Conservation (phyloP, 2,113 vertebrate species). For the Herpailurus yagouaroundi region DNA sequence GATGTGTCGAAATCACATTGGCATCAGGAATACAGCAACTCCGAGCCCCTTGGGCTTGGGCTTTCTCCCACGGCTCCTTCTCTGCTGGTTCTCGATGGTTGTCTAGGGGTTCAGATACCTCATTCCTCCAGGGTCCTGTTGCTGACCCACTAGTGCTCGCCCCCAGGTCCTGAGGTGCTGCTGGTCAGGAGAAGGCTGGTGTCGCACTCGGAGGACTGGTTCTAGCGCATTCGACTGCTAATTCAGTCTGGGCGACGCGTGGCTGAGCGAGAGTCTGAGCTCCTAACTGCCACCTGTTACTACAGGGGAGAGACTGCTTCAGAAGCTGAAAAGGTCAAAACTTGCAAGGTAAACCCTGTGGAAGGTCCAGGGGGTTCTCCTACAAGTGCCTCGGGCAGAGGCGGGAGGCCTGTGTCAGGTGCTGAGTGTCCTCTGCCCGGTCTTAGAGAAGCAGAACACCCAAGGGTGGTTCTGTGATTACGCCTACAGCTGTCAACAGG, state of each 20-base stretch:
- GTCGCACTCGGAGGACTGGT: background rate
- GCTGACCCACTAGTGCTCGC: background rate
- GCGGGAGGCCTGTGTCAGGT: no score
- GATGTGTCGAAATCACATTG: background rate
- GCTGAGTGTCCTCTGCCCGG: background rate
- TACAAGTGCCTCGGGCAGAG: accelerated
- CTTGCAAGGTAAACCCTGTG: accelerated
- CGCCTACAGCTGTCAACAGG: no score
- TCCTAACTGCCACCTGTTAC: no score
- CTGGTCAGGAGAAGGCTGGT: background rate
- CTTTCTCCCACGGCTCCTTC: no score
- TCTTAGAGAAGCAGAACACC: background rate
- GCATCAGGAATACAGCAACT: background rate
- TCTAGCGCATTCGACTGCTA: accelerated
- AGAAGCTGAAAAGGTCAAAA: accelerated
- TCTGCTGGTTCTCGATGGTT: background rate
- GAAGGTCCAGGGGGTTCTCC: background rate
- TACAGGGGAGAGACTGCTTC: accelerated
- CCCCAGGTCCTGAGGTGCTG: background rate
- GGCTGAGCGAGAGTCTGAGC: background rate
- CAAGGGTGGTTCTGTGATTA: background rate
- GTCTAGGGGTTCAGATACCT: background rate
- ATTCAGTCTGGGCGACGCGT: no score
- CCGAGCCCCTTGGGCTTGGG: background rate
- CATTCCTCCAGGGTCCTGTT: background rate